phyloP scores from a whole-genome alignment of 2,113 vertebrate species.

The Corythornis cristatus region DNA sequence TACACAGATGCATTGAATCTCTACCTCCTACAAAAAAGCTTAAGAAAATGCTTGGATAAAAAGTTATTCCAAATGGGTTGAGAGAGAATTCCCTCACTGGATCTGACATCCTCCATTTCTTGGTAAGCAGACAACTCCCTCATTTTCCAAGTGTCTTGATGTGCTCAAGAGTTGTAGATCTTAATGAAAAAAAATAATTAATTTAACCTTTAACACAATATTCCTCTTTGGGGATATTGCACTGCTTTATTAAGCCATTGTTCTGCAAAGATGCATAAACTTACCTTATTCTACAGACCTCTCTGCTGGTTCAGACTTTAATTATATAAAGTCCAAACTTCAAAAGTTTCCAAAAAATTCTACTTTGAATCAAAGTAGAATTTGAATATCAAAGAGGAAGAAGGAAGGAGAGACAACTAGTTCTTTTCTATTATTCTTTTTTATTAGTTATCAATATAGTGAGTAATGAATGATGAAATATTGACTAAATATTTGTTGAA shows the following conservation, averaged over 20 bases:
- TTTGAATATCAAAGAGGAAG: neutral
- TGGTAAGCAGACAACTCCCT: fast-evolving
- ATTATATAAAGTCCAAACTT: neutral
- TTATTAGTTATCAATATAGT: neutral
- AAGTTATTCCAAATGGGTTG: neutral
- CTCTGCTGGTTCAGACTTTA: neutral
- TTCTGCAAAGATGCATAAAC: neutral
- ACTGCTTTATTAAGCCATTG: neutral
- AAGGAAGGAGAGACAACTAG: neutral
- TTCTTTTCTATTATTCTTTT: neutral
- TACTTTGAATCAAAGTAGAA: neutral
- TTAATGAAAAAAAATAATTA: neutral
- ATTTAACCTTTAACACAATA: neutral
- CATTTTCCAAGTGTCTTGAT: neutral
- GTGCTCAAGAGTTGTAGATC: neutral
- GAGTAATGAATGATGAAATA: neutral
- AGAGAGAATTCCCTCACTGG: neutral
- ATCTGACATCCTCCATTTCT: neutral
- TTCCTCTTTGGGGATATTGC: neutral
- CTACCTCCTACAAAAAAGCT: neutral
- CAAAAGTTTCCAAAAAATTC: neutral
- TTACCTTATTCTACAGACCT: neutral
- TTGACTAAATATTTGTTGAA: neutral
- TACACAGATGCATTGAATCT: neutral
- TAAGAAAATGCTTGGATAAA: neutral